Base-by-base conservation (phyloP, 2,797 vertebrate genomes). In the Urosaurus nigricauda region DNA sequence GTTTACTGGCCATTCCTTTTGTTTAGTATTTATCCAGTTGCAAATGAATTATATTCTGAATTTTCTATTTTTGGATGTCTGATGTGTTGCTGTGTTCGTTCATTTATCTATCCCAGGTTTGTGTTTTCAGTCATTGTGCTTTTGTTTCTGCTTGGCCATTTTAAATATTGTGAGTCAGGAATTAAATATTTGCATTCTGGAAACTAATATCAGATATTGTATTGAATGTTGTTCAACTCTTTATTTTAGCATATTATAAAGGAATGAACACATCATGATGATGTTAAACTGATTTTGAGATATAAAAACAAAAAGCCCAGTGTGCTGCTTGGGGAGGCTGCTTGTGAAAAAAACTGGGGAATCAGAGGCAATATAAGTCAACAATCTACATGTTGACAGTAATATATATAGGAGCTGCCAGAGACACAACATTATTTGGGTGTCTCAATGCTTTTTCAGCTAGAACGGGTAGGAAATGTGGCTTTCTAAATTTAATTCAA, bases 201-300 rank as follows among this genome's bases (percentile, higher is more conserved):
- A 79, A 63, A 2, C 37, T 40, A 13, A 77, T 77, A 26, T 29
- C 75, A 47, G 43, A 79, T 85, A 29, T 7, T 1, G 85, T 79
- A 85, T 79, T 68, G 83, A 60, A 90, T 35, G 29, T 43, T 86
- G 58, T 88, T 74, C 60, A 21, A 84, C 32, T 47, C 68, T 83
- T 65, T 79, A 17, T 60, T n/a, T 73, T 81, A 26, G n/a, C 2
- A 68, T 40, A 79, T 2, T 71, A 65, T 71, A 79, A 60, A 92
- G 81, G 91, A 89, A 85, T 83, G 87, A 90, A 91, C 87, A 43
- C 79, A 32, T n/a, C 90, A 79, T 84, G 74, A 68, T 83, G 83
- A 26, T 35, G 58, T 58, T 83, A 32, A 74, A 74, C 21, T 83
- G 16, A 40, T 56, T 32, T 81, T 90, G 37, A 14, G 71, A 85